Conservation (phyloP, 2,797 vertebrate genomes). For the Diplodus sargus region DNA sequence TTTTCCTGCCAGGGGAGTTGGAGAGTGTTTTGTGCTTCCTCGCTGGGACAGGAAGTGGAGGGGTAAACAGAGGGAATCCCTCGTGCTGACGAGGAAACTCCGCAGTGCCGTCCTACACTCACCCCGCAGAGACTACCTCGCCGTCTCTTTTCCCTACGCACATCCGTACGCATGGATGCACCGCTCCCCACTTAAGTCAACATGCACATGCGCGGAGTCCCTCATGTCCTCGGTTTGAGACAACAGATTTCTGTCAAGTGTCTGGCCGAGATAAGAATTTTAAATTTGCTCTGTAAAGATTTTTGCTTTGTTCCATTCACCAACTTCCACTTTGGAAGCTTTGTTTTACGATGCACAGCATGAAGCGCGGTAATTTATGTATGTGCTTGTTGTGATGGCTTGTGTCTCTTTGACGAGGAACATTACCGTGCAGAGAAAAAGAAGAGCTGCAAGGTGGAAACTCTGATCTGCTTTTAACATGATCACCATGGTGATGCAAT, state of each 20-base stretch:
- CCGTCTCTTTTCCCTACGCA: neutral
- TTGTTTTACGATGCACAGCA: conserved; percentile 45
- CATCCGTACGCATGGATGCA: conserved; percentile 7
- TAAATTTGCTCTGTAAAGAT: conserved; percentile 51
- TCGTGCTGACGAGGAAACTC: conserved; percentile 73
- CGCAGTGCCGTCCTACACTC: conserved; percentile 59
- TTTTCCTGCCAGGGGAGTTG: conserved; percentile 70
- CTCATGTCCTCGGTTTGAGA: conserved; percentile 40
- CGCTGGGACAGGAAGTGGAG: conserved; percentile 78
- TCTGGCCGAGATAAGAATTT: conserved; percentile 44
- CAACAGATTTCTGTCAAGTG: conserved; percentile 27
- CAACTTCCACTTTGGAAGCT: conserved; percentile 42
- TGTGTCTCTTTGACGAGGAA: conserved; percentile 40
- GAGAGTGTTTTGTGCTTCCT: conserved; percentile 69
- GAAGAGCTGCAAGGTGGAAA: conserved; percentile 8
- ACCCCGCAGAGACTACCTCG: conserved; percentile 37
- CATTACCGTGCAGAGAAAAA: conserved; percentile 19
- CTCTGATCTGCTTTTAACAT: conserved; percentile 56
- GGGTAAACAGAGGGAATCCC: conserved; percentile 85
- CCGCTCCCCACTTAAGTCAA: conserved; percentile 27
- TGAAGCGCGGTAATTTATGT: conserved; percentile 51
- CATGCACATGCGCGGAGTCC: conserved; percentile 23
- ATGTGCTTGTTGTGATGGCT: conserved; percentile 41
- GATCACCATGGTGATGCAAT: conserved; percentile 76
- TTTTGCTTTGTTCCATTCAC: conserved; percentile 42